These are phyloP conservation scores for Calameuta idolon DNA, from an alignment of 2,888 invertebrate species.

Conservation along the genomic window DNA sequence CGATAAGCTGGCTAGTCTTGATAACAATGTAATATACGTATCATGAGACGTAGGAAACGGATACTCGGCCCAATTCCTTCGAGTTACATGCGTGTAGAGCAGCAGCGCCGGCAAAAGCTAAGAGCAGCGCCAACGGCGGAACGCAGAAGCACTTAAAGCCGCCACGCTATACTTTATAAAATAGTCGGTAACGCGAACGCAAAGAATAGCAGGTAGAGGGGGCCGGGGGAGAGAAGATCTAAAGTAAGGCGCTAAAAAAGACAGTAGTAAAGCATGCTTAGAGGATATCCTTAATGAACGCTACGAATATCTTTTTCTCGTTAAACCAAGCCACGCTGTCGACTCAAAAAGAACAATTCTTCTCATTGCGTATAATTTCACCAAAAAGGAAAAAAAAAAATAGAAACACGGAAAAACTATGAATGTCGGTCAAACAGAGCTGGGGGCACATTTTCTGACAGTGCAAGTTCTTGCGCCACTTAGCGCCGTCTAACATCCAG, in stretches of 20 bases:
- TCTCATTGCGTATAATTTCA: neutral
- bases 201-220: slow-evolving; percentile 18
- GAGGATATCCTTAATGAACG: neutral
- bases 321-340: neutral
- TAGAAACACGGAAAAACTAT: neutral
- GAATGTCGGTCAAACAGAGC: neutral
- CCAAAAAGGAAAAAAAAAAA: neutral
- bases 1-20: neutral
- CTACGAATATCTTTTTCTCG: neutral
- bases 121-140: slow-evolving; percentile 1
- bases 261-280: neutral
- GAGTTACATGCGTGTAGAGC: slow-evolving; percentile 37
- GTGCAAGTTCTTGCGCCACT: neutral
- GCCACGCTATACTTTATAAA: slow-evolving; percentile 35
- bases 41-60: slow-evolving; percentile 43
- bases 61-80: slow-evolving; percentile 53
- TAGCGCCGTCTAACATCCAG: neutral
- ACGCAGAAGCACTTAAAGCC: slow-evolving; percentile 37
- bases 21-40: neutral
- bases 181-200: slow-evolving; percentile 25
- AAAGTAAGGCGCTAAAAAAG: neutral
- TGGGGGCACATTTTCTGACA: neutral
- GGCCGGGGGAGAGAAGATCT: slow-evolving; percentile 13
- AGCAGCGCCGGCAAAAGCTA: neutral
- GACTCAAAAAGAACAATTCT: neutral